phyloP scores from a whole-genome alignment of 2,888 invertebrate species.

The Pristionchus japonicus region DNA sequence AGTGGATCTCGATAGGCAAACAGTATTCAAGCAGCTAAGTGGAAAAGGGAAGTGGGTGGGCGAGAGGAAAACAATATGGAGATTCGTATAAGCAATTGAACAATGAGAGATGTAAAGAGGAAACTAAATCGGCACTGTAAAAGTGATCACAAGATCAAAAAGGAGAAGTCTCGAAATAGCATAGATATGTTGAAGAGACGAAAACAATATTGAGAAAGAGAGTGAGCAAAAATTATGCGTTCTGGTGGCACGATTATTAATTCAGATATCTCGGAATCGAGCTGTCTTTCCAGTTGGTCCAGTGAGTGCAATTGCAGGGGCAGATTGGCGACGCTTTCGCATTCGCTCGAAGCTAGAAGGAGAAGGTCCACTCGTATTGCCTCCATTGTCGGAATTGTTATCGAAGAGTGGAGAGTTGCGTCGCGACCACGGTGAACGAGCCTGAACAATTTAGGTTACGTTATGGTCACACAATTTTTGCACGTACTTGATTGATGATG shows the following conservation, averaged over 20 bases:
- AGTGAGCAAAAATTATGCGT: background rate
- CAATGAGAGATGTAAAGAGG: background rate
- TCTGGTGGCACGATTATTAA: too few relatives aligned
- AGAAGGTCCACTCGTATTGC: conserved; percentile 43
- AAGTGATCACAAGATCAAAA: background rate
- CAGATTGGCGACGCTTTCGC: conserved; percentile 63
- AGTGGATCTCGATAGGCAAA: conserved; percentile 38
- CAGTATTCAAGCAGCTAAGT: conserved; percentile 30
- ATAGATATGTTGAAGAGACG: background rate
- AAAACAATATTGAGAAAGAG: background rate
- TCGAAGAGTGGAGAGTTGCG: conserved; percentile 68
- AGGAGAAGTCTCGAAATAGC: background rate
- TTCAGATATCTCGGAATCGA: conserved; percentile 42
- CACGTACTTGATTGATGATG: conserved; percentile 52
- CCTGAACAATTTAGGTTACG: too few relatives aligned
- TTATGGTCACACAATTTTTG: too few relatives aligned
- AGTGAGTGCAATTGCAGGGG: conserved; percentile 64
- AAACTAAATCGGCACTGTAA: background rate
- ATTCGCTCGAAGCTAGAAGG: conserved; percentile 56
- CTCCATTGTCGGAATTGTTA: conserved; percentile 45
- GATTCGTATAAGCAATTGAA: background rate
- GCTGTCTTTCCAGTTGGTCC: conserved; percentile 49
- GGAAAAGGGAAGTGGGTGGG: background rate
- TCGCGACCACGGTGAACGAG: conserved; percentile 61
- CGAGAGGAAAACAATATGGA: background rate